Evolutionary conservation across 2,888 invertebrate genomes (phyloP).

Genomic region (Odontocolon sp.): DNA sequence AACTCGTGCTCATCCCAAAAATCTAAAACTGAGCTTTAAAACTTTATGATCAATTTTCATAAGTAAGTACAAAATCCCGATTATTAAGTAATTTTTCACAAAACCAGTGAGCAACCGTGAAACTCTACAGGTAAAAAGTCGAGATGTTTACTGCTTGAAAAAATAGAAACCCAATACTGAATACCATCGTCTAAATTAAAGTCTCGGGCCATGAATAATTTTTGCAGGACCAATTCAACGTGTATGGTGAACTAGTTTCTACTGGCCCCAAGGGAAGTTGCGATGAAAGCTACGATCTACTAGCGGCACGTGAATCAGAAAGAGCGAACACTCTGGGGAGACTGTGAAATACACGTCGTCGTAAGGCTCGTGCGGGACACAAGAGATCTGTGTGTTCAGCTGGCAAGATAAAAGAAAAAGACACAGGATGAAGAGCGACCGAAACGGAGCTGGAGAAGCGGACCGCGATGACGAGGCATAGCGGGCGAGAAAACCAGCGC

Average conservation of each 20-base stretch:
- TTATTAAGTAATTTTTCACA: too few species aligned
- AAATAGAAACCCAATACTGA: too few species aligned
- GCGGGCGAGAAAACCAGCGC: conserved; percentile 62
- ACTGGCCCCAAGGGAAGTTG: not conserved
- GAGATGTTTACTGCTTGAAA: too few species aligned
- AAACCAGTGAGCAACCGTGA: too few species aligned
- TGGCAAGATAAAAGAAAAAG: conserved; percentile 41
- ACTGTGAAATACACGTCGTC: conserved; percentile 37
- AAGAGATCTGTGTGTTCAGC: conserved; percentile 32
- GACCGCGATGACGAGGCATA: conserved; percentile 9
- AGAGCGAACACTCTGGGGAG: conserved; percentile 25
- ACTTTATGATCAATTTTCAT: too few species aligned
- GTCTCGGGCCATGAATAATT: too few species aligned
- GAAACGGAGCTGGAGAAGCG: conserved; percentile 32
- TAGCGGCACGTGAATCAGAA: conserved; percentile 14
- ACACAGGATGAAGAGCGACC: conserved; percentile 32
- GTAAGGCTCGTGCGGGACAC: conserved; percentile 24
- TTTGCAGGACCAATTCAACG: not conserved
- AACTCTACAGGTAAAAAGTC: too few species aligned
- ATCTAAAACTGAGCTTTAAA: too few species aligned
- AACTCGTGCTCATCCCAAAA: too few species aligned
- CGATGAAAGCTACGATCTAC: conserved; percentile 1
- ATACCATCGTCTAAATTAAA: too few species aligned
- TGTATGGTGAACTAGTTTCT: conserved; percentile 10
- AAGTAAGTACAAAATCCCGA: too few species aligned